These are phyloP conservation scores for Trachelus tabidus DNA, from an alignment of 2,888 invertebrate genomes.

Conservation along the genomic window DNA sequence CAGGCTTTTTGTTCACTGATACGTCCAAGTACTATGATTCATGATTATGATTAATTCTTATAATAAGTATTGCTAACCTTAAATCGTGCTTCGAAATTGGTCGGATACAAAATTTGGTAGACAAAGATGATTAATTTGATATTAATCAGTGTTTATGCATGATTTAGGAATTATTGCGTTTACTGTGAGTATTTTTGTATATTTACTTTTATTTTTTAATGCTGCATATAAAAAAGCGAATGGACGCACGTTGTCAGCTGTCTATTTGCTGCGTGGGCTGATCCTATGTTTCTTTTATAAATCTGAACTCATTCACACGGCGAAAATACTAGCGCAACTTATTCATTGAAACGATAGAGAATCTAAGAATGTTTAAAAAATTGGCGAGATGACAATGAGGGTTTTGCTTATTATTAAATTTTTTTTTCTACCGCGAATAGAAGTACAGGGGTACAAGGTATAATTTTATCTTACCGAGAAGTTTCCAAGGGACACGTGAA, in stretches of 20 bases:
- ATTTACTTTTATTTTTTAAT: not conserved
- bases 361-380: not conserved
- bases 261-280: not conserved
- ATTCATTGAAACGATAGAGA: not conserved
- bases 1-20: not conserved
- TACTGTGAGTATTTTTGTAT: not conserved
- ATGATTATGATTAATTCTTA: not conserved
- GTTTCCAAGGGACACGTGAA: not conserved
- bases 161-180: not conserved
- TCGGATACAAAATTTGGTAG: not conserved
- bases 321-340: not conserved
- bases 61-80: not conserved
- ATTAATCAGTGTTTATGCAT: not conserved
- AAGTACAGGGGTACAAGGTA: not conserved
- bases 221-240: too few relatives aligned
- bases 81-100: not conserved
- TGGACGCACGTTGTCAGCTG: not conserved
- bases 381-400: not conserved
- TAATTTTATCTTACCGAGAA: not conserved
- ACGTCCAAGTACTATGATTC: not conserved
- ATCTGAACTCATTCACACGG: not conserved
- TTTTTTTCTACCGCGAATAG: not conserved
- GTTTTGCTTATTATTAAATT: not conserved
- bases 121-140: not conserved
- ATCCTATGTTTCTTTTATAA: not conserved